These are phyloP conservation scores for Zophobas morio DNA, from an alignment of 1,140 invertebrate species.

Conservation along the genomic window DNA sequence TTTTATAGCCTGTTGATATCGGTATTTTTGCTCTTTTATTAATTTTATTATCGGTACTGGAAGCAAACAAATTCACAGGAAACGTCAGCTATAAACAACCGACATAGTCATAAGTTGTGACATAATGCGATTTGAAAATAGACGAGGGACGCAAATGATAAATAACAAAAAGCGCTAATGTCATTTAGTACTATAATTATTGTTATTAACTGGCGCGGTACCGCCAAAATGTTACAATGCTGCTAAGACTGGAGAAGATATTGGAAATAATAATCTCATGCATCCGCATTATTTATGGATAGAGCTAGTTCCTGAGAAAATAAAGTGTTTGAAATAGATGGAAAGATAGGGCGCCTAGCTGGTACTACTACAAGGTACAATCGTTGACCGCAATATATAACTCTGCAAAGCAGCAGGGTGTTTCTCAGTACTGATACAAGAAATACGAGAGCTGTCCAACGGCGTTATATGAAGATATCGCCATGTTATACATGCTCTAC, in stretches of 20 bases:
- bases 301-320: slow-evolving; percentile 26
- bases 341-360: slow-evolving; percentile 61
- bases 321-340: slow-evolving; percentile 53
- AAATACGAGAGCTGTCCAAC: slow-evolving; percentile 66
- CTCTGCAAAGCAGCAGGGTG: slow-evolving; percentile 64
- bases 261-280: slow-evolving; percentile 1
- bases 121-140: no score
- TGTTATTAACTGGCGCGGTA: background rate
- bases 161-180: no score
- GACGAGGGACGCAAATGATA: no score
- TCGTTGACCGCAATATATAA: slow-evolving; percentile 64
- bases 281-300: slow-evolving; percentile 32
- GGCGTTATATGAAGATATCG: slow-evolving; percentile 66
- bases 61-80: no score
- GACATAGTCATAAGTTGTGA: no score
- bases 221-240: background rate
- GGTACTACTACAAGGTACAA: slow-evolving; percentile 64
- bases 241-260: no score
- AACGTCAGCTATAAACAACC: no score
- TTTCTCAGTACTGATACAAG: slow-evolving; percentile 66
- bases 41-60: no score
- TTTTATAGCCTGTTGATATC: slow-evolving; percentile 45
- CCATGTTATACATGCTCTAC: slow-evolving; percentile 63
- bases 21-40: no score
- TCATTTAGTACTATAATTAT: no score